Conservation (phyloP, 2,888 invertebrate species). For the Holacanthella duospinosa region DNA sequence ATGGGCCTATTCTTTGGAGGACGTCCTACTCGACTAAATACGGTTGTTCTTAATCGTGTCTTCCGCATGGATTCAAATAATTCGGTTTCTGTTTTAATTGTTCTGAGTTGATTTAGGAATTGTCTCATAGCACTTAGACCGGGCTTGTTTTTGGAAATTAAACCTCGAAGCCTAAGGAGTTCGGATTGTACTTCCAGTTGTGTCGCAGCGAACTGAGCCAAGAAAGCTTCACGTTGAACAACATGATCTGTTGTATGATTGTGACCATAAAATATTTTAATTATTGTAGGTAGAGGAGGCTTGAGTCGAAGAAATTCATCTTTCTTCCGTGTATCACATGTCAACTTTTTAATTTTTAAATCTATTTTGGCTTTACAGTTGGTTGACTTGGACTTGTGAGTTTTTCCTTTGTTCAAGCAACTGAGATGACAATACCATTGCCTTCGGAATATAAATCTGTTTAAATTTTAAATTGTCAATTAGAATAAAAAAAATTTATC, state of each 20-base stretch:
- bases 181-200: not conserved
- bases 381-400: not conserved
- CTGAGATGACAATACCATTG: not conserved
- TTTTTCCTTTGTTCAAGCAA: not conserved
- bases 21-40: not conserved
- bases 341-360: not conserved
- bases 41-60: not conserved
- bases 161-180: not conserved
- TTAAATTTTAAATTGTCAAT: not conserved
- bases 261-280: not conserved
- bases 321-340: constrained; percentile 1
- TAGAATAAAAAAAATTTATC: not conserved
- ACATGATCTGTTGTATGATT: not conserved
- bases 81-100: not conserved
- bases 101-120: not conserved
- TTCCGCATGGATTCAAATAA: not conserved
- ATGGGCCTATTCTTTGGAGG: not conserved
- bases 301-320: not conserved
- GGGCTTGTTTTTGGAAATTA: not conserved
- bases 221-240: not conserved
- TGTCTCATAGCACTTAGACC: not conserved
- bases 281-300: not conserved
- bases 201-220: not conserved
- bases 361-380: not conserved
- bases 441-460: not conserved